These are phyloP conservation scores for Laticauda colubrina DNA, from an alignment of 2,113 vertebrate genomes.

Conservation along the genomic window DNA sequence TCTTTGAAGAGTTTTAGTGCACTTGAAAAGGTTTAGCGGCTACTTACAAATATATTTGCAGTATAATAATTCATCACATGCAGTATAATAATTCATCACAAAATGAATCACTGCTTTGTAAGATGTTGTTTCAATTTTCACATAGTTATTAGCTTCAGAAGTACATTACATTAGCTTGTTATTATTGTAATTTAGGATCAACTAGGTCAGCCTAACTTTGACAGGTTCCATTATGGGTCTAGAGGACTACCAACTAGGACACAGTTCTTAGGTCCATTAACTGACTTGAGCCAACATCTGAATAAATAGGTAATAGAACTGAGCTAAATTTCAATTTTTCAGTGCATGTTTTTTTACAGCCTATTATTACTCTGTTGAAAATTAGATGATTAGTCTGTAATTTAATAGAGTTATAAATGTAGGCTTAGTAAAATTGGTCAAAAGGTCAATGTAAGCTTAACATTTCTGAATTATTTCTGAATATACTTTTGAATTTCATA, in stretches of 20 bases:
- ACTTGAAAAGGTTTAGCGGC: conserved; percentile 25
- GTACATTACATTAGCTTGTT: background rate
- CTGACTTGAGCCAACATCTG: background rate
- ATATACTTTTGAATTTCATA: background rate
- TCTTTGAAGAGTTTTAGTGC: conserved; percentile 47
- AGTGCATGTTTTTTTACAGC: background rate
- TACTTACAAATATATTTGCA: background rate
- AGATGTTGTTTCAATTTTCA: background rate
- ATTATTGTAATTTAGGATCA: background rate
- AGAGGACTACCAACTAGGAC: background rate
- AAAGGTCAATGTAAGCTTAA: background rate
- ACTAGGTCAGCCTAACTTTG: background rate
- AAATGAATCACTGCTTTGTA: background rate
- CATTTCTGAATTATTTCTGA: background rate
- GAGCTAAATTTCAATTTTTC: background rate
- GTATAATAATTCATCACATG: background rate
- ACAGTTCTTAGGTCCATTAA: background rate
- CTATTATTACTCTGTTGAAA: background rate
- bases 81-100: background rate
- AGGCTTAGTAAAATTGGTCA: background rate
- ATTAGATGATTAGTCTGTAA: background rate
- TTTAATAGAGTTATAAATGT: background rate
- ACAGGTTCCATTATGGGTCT: background rate
- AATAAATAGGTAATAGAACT: background rate
- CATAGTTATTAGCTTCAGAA: background rate